phyloP scores from a whole-genome alignment of 2,888 invertebrate species.

The Mycalesis mineus region DNA sequence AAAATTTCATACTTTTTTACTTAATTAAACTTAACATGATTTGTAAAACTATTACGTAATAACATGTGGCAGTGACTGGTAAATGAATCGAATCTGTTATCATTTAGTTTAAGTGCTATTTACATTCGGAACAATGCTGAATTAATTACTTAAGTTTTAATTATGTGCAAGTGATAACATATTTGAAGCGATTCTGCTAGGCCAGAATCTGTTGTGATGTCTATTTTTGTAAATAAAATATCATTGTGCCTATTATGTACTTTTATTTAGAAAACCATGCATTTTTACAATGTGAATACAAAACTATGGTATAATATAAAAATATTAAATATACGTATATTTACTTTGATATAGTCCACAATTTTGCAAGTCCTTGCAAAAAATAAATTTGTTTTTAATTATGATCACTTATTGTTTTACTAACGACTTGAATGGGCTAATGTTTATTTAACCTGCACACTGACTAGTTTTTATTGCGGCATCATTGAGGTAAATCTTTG shows the following conservation, averaged over 20 bases:
- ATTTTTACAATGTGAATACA: slow-evolving; percentile 3
- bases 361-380: slow-evolving; percentile 26
- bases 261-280: slow-evolving; percentile 5
- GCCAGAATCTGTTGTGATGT: slow-evolving; percentile 51
- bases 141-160: slow-evolving; percentile 38
- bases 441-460: too few relatives aligned
- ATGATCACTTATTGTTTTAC: too few relatives aligned
- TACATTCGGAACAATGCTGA: slow-evolving; percentile 24
- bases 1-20: slow-evolving; percentile 23
- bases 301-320: background rate
- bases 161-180: slow-evolving; percentile 57
- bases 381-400: slow-evolving; percentile 2
- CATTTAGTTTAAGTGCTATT: slow-evolving; percentile 25
- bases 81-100: slow-evolving; percentile 17
- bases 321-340: slow-evolving; percentile 25
- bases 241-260: slow-evolving; percentile 27
- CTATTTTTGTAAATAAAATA: slow-evolving; percentile 75
- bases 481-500: too few relatives aligned
- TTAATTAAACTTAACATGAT: background rate
- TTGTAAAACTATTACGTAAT: slow-evolving; percentile 15
- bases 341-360: slow-evolving; percentile 26
- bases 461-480: too few relatives aligned
- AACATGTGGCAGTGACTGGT: slow-evolving; percentile 31
- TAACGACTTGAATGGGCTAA: too few relatives aligned
- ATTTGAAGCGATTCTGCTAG: slow-evolving; percentile 44